Percentiles rank a stretch among this genome's conserved stretches.
phyloP scores from a whole-genome alignment of 2,888 invertebrate genomes.

The Volucella bombylans region DNA sequence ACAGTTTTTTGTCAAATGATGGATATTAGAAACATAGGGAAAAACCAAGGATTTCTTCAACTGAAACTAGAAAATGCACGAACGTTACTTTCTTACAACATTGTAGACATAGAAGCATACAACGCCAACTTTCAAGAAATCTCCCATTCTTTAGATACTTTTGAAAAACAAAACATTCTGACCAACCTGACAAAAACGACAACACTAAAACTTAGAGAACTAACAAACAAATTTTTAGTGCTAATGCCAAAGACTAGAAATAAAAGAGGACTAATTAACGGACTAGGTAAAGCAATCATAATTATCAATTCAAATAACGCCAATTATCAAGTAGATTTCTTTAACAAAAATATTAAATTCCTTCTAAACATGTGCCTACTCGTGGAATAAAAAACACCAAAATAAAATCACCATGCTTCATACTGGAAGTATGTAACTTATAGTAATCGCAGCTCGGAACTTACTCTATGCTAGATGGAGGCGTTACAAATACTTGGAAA shows the following conservation, averaged over 20 bases:
- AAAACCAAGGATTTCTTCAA: not conserved
- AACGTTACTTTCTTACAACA: not conserved
- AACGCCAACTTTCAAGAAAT: not conserved
- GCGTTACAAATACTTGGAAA: no score
- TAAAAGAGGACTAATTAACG: conserved; percentile 38
- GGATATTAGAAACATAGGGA: not conserved
- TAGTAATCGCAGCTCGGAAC: no score
- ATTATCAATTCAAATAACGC: no score
- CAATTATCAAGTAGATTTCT: no score
- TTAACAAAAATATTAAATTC: no score
- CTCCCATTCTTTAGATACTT: not conserved
- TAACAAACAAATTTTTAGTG: conserved; percentile 16
- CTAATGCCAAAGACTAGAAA: not conserved
- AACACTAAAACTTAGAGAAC: conserved; percentile 20
- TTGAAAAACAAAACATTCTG: not conserved
- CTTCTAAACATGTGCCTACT: no score
- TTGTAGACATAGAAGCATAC: conserved; percentile 17
- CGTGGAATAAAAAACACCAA: no score
- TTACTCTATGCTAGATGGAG: no score
- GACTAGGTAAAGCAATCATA: not conserved
- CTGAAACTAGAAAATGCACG: not conserved
- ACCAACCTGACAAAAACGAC: not conserved
- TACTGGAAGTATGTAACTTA: no score
- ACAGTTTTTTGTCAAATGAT: no score
- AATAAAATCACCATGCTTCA: no score